These are phyloP conservation scores for Corynorhinus townsendii DNA, from an alignment of 2,113 vertebrate genomes.

Conservation along the genomic window DNA sequence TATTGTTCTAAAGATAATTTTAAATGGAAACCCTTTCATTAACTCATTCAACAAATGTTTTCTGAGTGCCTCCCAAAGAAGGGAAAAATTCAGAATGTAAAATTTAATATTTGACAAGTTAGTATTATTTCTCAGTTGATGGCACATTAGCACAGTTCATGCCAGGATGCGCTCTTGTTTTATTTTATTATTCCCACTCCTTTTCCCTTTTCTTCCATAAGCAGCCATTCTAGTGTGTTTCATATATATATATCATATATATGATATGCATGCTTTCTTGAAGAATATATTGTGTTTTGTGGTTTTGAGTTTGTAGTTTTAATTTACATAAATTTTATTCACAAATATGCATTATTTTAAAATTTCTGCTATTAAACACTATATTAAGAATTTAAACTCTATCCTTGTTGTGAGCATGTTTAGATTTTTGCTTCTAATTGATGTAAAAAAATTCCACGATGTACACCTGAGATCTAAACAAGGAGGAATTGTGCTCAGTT, in stretches of 20 bases:
- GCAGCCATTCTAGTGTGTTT: background rate
- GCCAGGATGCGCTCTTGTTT: background rate
- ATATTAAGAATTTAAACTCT: background rate
- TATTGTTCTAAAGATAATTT: background rate
- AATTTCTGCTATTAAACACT: background rate
- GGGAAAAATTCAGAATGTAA: background rate
- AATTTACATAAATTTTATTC: background rate
- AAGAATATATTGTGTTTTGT: background rate
- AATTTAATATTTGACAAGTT: background rate
- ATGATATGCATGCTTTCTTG: background rate
- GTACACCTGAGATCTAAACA: background rate
- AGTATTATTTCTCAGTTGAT: background rate
- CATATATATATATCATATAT: background rate
- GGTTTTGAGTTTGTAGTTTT: constrained; percentile 3
- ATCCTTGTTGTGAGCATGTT: background rate
- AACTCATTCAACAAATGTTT: background rate
- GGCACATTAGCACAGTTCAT: background rate
- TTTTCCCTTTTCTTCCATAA: background rate
- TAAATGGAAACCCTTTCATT: background rate
- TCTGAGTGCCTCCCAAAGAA: background rate
- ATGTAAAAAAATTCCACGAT: background rate
- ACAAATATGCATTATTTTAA: background rate
- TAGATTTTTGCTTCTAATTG: background rate
- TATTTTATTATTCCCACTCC: background rate
- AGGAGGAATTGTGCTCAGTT: background rate